These are phyloP conservation scores for Phenganax stokvisi DNA, from an alignment of 92 coral and sea anemone genomes.

Conservation along the genomic window DNA sequence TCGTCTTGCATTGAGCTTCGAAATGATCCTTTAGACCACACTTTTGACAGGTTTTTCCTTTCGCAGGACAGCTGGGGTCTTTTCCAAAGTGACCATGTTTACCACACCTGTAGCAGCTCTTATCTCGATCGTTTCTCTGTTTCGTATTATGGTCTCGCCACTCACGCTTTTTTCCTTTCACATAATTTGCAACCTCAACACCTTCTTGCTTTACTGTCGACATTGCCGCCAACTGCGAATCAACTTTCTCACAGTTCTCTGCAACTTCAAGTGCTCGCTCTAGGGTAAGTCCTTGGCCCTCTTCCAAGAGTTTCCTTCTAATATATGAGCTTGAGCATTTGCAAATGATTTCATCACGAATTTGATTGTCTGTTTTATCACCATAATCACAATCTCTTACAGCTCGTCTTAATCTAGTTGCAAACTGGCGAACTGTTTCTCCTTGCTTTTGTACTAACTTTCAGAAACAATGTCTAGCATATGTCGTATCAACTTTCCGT, in stretches of 20 bases:
- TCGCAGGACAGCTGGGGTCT: constrained; percentile 18
- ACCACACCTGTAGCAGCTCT: constrained; percentile 32
- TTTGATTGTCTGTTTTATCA: constrained; percentile 26
- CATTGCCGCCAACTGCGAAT: constrained; percentile 36
- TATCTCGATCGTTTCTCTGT: not conserved
- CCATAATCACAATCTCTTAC: constrained; percentile 41
- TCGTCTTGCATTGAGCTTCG: constrained; percentile 26
- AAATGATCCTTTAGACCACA: constrained; percentile 16
- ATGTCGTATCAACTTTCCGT: constrained; percentile 41
- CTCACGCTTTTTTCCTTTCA: too few species aligned
- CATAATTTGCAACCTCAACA: too few species aligned
- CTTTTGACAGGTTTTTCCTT: constrained; percentile 1
- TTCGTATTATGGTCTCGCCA: not conserved
- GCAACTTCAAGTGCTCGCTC: constrained; percentile 16
- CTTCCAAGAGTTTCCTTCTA: constrained; percentile 10
- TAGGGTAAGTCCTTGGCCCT: constrained; percentile 25
- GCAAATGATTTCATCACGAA: constrained; percentile 29
- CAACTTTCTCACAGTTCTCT: constrained; percentile 34
- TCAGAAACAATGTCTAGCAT: constrained; percentile 33
- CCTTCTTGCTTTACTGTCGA: not conserved
- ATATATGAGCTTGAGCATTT: not conserved
- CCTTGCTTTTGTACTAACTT: constrained; percentile 16
- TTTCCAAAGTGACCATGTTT: constrained; percentile 27
- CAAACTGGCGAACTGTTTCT: not conserved
- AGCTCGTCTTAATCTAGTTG: too few species aligned